Percentiles rank a stretch among this genome's conserved stretches.
Conservation (phyloP, 2,797 vertebrate species). For the Borostomias antarcticus region DNA sequence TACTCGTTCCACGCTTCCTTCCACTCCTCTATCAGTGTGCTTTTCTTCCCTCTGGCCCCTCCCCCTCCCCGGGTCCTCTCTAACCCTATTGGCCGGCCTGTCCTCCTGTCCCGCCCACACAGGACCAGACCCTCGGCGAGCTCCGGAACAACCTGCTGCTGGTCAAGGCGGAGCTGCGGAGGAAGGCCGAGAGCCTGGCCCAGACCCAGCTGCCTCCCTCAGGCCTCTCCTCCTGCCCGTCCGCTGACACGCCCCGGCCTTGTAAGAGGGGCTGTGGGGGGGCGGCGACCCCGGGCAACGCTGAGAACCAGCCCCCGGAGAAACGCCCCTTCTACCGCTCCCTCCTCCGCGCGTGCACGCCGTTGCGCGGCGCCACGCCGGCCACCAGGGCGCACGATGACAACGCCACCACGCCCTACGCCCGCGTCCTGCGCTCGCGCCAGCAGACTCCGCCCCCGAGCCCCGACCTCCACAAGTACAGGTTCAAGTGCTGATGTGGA, state of each 20-base stretch:
- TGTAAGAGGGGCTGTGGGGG: slow-evolving; percentile 83
- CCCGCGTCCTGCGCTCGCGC: slow-evolving; percentile 77
- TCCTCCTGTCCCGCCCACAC: slow-evolving; percentile 31
- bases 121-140: slow-evolving; percentile 93
- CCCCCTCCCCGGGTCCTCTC: slow-evolving; percentile 15
- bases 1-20: too few relatives aligned
- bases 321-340: slow-evolving; percentile 79
- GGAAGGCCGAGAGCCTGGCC: slow-evolving; percentile 83
- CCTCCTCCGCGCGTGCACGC: slow-evolving; percentile 55
- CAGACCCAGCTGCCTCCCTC: slow-evolving; percentile 56
- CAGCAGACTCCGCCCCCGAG: slow-evolving; percentile 71
- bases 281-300: slow-evolving; percentile 45
- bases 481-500: slow-evolving; percentile 63
- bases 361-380: slow-evolving; percentile 51
- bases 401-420: slow-evolving; percentile 72
- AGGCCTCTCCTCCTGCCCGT: slow-evolving; percentile 16
- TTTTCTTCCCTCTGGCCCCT: not conserved
- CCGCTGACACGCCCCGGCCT: slow-evolving; percentile 42
- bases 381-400: slow-evolving; percentile 20
- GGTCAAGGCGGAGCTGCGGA: slow-evolving; percentile 90
- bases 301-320: slow-evolving; percentile 85
- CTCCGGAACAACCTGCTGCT: slow-evolving; percentile 92
- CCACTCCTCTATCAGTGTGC: slow-evolving; percentile 9
- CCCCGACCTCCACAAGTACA: slow-evolving; percentile 49
- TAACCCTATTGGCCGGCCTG: slow-evolving; percentile 65